Percentiles rank a stretch among this genome's conserved stretches.
Evolutionary conservation across 1,140 invertebrate genomes (phyloP).

Genomic region (Apis cerana): DNA sequence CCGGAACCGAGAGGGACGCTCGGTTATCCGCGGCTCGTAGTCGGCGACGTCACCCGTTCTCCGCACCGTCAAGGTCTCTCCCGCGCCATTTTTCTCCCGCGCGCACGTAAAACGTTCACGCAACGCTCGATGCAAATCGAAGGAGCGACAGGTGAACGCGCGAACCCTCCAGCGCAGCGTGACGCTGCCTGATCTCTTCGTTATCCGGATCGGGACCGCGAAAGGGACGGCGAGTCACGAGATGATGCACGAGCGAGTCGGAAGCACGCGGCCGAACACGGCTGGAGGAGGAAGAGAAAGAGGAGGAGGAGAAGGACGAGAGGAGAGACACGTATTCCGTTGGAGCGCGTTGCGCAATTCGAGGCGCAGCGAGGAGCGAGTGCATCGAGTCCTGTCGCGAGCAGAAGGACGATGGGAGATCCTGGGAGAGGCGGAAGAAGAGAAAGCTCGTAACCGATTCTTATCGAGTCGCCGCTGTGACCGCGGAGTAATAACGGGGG

Average conservation of each 20-base stretch:
- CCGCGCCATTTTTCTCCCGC: slow-evolving; percentile 16
- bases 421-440: neutral
- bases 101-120: slow-evolving; percentile 23
- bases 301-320: neutral
- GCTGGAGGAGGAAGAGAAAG: neutral
- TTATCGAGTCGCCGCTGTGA: slow-evolving; percentile 36
- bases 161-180: slow-evolving; percentile 16
- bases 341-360: slow-evolving; percentile 62
- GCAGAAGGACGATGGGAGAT: neutral
- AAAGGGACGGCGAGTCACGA: slow-evolving; percentile 28
- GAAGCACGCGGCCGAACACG: slow-evolving; percentile 1
- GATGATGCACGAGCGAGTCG: slow-evolving; percentile 22
- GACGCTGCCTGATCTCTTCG: slow-evolving; percentile 52
- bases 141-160: slow-evolving; percentile 53
- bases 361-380: slow-evolving; percentile 35
- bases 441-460: slow-evolving; percentile 52
- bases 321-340: slow-evolving; percentile 33
- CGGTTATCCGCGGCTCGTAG: neutral
- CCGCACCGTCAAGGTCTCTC: slow-evolving; percentile 16
- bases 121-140: slow-evolving; percentile 61
- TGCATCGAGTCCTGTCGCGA: too few species aligned
- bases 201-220: slow-evolving; percentile 30
- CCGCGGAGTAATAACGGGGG: slow-evolving; percentile 25
- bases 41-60: slow-evolving; percentile 26
- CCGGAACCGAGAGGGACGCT: slow-evolving; percentile 8